Base-by-base conservation (phyloP, 2,888 invertebrate genomes). In the Lissonota sp. region DNA sequence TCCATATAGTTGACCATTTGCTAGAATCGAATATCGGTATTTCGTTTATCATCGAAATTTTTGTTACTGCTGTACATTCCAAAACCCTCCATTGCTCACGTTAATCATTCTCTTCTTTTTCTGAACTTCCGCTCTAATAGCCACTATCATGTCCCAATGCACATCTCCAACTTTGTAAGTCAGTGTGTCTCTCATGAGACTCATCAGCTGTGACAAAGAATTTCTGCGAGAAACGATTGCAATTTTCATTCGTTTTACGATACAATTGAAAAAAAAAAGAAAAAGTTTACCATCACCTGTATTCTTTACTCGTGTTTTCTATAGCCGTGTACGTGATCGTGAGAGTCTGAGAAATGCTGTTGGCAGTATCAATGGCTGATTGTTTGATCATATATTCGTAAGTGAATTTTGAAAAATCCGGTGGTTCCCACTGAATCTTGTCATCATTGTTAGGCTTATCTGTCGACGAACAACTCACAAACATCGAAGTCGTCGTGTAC, bases 341-440 rank as follows among this genome's bases (percentile, higher is more conserved):
- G 46, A 92, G 83, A 66, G 87, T 82, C 79, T 89, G 87, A 0
- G 90, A 87, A 42, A 91, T 89, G 83, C 89, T 91, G 55, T 92
- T 92, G 6, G 88, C 90, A 72, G 87, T 87, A 71, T 89, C 87
- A 42, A 92, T 78, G 0, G 88, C 87, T 6, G 91, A 91, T 77
- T 91, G 90, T 80, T 91, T 89, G 53, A 92, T 88, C 87, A 92
- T 87, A 67, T 88, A 88, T 71, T 91, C 91, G 58, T 86, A 87
- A 6, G 91, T 88, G 10, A 92, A 75, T 40, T 87, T 87, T 60
- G 85, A 84, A 8, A 84, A 44, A 67, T 88, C 86, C 1, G 87
- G 83, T 14, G 83, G 58, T 58, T 90, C 87, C 63, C 91, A 86
- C 57, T 86, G 83, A 40, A 91, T 80, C 80, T 88, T 89, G 44